Conservation (phyloP, 2,888 invertebrate species). For the Tethea ocularis region DNA sequence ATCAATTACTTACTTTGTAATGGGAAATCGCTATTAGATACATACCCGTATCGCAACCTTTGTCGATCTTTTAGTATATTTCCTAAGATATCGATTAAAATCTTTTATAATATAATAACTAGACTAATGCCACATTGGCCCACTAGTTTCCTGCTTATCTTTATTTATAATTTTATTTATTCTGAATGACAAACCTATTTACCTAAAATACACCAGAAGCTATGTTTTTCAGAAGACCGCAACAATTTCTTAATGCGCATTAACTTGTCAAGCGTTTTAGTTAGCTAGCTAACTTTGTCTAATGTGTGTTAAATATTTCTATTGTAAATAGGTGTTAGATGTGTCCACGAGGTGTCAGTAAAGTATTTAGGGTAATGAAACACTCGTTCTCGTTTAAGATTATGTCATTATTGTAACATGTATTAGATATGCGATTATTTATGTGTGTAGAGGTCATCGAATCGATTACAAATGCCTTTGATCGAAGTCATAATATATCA, state of each 20-base stretch:
- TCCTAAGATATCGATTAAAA: background rate
- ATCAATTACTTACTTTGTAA: slow-evolving; percentile 54
- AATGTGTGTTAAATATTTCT: slow-evolving; percentile 6
- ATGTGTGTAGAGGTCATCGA: slow-evolving; percentile 39
- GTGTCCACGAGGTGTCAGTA: slow-evolving; percentile 24
- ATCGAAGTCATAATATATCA: slow-evolving; percentile 38
- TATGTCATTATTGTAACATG: slow-evolving; percentile 48
- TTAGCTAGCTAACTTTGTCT: background rate
- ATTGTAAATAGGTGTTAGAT: slow-evolving; percentile 17
- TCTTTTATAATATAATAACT: background rate
- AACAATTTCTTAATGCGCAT: background rate
- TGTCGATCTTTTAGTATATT: slow-evolving; percentile 2
- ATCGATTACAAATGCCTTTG: slow-evolving; percentile 20
- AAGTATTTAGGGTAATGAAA: slow-evolving; percentile 54
- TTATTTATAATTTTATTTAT: too few species aligned
- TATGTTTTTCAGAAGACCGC: background rate
- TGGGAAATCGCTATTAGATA: slow-evolving; percentile 52
- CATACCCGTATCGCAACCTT: slow-evolving; percentile 29
- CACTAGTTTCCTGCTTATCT: too few species aligned
- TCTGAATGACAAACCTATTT: too few species aligned
- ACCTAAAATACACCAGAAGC: background rate
- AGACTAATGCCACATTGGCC: too few species aligned
- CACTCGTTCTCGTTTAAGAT: slow-evolving; percentile 36
- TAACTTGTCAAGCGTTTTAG: background rate
- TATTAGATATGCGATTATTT: slow-evolving; percentile 20